A percentile compares a stretch with the other conserved stretches of the same genome.
Conservation (phyloP, 2,888 invertebrate genomes). For the Apantesis nais region DNA sequence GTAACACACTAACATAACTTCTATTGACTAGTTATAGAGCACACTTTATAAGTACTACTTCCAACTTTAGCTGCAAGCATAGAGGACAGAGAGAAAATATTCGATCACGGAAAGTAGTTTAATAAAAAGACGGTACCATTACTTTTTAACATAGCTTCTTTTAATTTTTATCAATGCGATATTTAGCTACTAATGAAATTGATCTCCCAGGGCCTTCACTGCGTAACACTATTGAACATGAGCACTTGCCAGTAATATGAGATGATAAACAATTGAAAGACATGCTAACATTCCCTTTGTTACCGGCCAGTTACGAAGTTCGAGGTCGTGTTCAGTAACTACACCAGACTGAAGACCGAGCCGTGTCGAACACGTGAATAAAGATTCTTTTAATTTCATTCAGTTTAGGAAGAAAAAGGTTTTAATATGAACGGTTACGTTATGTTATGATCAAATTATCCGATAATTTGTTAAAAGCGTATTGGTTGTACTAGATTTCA, state of each 20-base stretch:
- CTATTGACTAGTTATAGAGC: neutral
- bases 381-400: slow-evolving; percentile 19
- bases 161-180: neutral
- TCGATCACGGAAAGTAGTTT: neutral
- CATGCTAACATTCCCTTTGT: slow-evolving; percentile 36
- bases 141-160: neutral
- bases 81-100: neutral
- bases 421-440: neutral
- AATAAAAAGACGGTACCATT: neutral
- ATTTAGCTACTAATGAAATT: slow-evolving; percentile 14
- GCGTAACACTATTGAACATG: slow-evolving; percentile 27
- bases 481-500: too few species aligned
- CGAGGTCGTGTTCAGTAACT: slow-evolving; percentile 38
- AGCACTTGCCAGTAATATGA: slow-evolving; percentile 32
- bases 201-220: slow-evolving; percentile 21
- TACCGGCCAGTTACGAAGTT: slow-evolving; percentile 20
- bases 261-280: slow-evolving; percentile 38
- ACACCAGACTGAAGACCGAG: slow-evolving; percentile 12
- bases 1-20: neutral
- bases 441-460: neutral
- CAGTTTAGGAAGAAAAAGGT: neutral
- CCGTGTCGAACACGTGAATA: slow-evolving; percentile 6
- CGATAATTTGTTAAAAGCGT: too few species aligned
- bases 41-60: neutral
- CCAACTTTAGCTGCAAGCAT: neutral